Evolutionary conservation across 2,888 invertebrate genomes (phyloP), one percentile per base, ranked within the genome.

Genomic region (Macrosiphum euphorbiae): DNA sequence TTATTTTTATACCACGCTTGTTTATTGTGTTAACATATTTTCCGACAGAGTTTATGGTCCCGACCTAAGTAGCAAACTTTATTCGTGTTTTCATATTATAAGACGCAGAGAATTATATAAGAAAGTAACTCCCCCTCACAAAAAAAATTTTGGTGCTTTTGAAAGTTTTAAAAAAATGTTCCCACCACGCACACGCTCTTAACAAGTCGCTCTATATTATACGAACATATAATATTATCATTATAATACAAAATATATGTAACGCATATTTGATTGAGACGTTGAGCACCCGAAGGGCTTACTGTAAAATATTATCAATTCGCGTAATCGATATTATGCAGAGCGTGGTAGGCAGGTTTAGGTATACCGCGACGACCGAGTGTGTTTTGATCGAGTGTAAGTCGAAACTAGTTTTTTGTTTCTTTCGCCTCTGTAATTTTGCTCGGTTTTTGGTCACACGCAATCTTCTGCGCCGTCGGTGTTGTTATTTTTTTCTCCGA

Each of bases 391-490:
- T 47, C 47, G 86, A 90, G 35, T 50, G 50, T 50, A 20, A 47
- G 50, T 35, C 24, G 11, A 41, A 41, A 58, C 41, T 58, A 78
- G 52, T 44, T 61, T 61, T 47, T 44, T n/a, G 44, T 85, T 44
- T 85, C 85, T 47, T 89, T 89, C 47, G 89, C 47, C 20, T 89
- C 61, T 44, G 89, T 61, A n/a, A 61, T 28, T 61, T 89, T 89
- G 47, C 58, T 88, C 88, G 58, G 58, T 58, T 58, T 55, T 88
- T 41, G 35, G 35, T 88, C 41, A 24, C 58, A 90, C 61, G 61
- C 61, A n/a, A 89, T 89, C 61, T 24, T 44, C 85, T 26, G 41
- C 67, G 35, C 35, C 8, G 35, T 78, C 78, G 35, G 78, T 78
- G 78, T 35, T 20, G 58, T 26, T 58, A 26, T 58, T 78, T 35